A percentile compares a stretch with the other conserved stretches of the same genome.
phyloP scores from a whole-genome alignment of 1,140 invertebrate species.

The Pseudomyrmex pallidus region DNA sequence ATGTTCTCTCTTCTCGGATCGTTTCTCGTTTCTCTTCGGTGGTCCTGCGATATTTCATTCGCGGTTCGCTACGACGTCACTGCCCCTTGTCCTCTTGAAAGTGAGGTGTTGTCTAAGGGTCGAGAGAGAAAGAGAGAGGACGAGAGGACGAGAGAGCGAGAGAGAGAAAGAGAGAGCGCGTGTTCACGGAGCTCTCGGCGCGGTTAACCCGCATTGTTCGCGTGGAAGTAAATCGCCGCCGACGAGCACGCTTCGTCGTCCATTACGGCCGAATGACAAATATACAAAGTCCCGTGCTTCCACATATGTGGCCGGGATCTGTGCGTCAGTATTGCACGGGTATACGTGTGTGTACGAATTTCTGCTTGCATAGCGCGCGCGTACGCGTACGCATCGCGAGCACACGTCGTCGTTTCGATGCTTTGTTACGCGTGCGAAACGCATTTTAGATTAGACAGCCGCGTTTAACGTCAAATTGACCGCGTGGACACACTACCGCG shows the following conservation, averaged over 20 bases:
- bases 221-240: constrained; percentile 41
- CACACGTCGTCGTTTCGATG: neutral
- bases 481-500: neutral
- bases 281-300: constrained; percentile 45
- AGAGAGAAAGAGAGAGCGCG: neutral
- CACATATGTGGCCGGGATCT: constrained; percentile 7
- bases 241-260: constrained; percentile 33
- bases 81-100: constrained; percentile 28
- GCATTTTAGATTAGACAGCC: constrained; percentile 2
- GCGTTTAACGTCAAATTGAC: constrained; percentile 21
- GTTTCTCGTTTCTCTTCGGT: constrained; percentile 35
- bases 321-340: too few species aligned
- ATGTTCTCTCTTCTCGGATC: constrained; percentile 13
- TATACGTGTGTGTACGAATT: neutral
- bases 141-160: too few species aligned
- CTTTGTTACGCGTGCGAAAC: constrained; percentile 16
- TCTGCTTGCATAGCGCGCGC: neutral
- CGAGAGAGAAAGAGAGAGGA: neutral
- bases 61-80: constrained; percentile 42
- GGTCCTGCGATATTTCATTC: constrained; percentile 54
- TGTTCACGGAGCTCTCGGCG: constrained; percentile 34
- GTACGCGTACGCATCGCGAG: constrained; percentile 1
- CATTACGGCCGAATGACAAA: constrained; percentile 50
- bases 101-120: constrained; percentile 38
- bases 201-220: constrained; percentile 54